Percentiles rank a stretch among this genome's conserved stretches.
Evolutionary conservation across 2,113 vertebrate species (phyloP).

Genomic region (Cichladusa arquata): DNA sequence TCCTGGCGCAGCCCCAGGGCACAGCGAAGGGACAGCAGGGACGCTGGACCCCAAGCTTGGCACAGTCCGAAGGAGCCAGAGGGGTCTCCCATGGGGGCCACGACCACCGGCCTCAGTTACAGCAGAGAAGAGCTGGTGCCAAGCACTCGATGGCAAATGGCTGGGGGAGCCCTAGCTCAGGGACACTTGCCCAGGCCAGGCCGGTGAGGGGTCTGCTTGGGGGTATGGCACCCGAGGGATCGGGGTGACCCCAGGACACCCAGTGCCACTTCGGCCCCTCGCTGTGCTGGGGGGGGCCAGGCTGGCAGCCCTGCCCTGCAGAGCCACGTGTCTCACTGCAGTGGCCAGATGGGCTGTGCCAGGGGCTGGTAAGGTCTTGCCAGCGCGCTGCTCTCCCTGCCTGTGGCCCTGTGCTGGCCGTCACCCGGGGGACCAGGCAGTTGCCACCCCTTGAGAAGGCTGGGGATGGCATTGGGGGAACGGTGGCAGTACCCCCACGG

Average conservation of each 20-base stretch:
- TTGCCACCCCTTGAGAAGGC: not conserved
- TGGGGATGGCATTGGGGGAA: not conserved
- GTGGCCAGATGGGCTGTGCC: rapidly evolving
- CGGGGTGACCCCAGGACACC: not conserved
- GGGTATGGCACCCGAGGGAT: not conserved
- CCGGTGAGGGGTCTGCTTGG: rapidly evolving
- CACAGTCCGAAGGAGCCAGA: not conserved
- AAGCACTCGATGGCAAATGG: not conserved
- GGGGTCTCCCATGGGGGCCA: not conserved
- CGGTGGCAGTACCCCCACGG: not conserved
- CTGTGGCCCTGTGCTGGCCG: not conserved
- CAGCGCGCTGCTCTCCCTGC: not conserved
- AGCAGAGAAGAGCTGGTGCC: not conserved
- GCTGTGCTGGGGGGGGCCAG: not conserved
- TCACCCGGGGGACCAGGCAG: not conserved
- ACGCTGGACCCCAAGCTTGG: not conserved
- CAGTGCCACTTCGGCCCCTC: not conserved
- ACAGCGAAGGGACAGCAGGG: rapidly evolving
- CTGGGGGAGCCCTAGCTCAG: not conserved
- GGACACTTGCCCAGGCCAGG: rapidly evolving
- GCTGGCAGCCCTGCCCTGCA: not conserved
- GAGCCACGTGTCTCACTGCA: not conserved
- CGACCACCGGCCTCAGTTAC: not conserved
- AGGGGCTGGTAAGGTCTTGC: not conserved
- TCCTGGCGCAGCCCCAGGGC: not conserved